phyloP scores from a whole-genome alignment of 2,797 vertebrate species.

The Takifugu ocellatus region DNA sequence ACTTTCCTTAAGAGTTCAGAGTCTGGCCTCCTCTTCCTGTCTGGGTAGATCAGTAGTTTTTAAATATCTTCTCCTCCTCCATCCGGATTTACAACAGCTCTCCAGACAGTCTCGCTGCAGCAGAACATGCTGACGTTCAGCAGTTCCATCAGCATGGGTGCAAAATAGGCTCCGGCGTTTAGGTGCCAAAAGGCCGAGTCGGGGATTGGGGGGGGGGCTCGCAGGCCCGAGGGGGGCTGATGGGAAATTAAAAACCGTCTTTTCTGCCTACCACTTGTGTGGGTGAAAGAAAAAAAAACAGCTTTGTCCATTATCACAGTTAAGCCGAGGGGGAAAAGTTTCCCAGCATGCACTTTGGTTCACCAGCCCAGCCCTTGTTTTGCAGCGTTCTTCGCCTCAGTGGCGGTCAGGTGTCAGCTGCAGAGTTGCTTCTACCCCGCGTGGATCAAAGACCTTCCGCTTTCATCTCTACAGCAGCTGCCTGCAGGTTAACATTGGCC shows the following conservation, averaged over 20 bases:
- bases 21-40: not conserved
- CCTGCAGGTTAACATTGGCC: constrained; percentile 38
- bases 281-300: constrained; percentile 8
- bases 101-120: constrained; percentile 21
- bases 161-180: not conserved
- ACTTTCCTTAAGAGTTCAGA: constrained; percentile 50
- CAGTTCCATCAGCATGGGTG: constrained; percentile 6
- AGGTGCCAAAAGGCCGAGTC: constrained; percentile 5
- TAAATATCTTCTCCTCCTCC: constrained; percentile 17
- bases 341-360: not conserved
- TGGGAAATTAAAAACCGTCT: constrained; percentile 29
- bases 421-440: constrained; percentile 31
- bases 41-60: constrained; percentile 5
- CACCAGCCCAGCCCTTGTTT: constrained; percentile 28
- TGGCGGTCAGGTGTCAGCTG: constrained; percentile 43
- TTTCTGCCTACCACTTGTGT: no score
- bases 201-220: constrained; percentile 34
- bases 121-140: constrained; percentile 47
- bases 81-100: constrained; percentile 17
- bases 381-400: constrained; percentile 16
- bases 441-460: constrained; percentile 32
- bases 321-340: not conserved
- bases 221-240: constrained; percentile 13
- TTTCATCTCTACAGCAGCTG: constrained; percentile 60
- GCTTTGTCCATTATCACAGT: not conserved